These are phyloP conservation scores for Cisticola juncidis DNA, from an alignment of 2,113 vertebrate species.

Conservation along the genomic window DNA sequence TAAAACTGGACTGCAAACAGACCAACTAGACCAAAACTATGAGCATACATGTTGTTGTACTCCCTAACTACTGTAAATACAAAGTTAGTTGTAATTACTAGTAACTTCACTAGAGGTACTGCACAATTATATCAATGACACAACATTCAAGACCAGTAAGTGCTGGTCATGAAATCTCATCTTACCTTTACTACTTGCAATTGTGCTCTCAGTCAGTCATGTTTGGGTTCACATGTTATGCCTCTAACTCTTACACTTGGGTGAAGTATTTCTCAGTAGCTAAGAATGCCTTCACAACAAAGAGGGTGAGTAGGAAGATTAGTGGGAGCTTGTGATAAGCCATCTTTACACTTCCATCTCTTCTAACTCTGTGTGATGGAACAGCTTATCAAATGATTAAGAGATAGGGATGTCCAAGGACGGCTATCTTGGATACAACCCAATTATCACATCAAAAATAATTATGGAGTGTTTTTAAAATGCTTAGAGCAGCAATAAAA, in stretches of 20 bases:
- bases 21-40: background rate
- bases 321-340: constrained; percentile 34
- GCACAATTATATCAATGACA: background rate
- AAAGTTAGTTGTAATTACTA: background rate
- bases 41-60: background rate
- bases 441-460: constrained; percentile 47
- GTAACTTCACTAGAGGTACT: background rate
- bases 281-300: background rate
- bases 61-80: background rate
- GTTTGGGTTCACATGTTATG: background rate
- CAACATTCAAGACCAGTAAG: background rate
- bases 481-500: background rate
- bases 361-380: constrained; percentile 1
- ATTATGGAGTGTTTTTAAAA: constrained; percentile 10
- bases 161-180: background rate
- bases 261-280: background rate
- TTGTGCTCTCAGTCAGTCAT: background rate
- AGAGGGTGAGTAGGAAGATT: constrained; percentile 10
- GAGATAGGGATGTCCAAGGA: constrained; percentile 2
- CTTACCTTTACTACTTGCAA: background rate
- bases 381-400: constrained; percentile 38
- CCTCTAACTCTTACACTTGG: background rate
- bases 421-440: background rate
- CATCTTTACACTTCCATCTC: constrained; percentile 25
- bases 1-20: background rate